Conservation (phyloP, 2,113 vertebrate species). For the Aptenodytes patagonicus region DNA sequence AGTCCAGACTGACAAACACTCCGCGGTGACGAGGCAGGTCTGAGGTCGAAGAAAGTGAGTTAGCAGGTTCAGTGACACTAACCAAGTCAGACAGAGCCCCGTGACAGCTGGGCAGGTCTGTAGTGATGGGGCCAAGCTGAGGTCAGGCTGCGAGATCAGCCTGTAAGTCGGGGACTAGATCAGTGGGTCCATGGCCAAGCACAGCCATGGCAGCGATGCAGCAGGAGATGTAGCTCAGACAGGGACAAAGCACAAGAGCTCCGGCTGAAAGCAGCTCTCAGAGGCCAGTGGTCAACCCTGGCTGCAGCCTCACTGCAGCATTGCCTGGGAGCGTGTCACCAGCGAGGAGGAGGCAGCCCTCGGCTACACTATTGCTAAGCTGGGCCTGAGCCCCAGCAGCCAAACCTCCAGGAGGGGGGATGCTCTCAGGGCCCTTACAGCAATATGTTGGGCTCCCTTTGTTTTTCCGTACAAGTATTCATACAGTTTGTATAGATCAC, state of each 20-base stretch:
- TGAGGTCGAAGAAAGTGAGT: background rate
- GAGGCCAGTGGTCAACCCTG: background rate
- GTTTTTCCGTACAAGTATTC: background rate
- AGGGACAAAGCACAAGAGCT: background rate
- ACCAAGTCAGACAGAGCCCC: background rate
- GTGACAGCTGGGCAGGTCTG: background rate
- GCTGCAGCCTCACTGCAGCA: background rate
- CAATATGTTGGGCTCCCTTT: background rate
- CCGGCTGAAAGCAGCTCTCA: background rate
- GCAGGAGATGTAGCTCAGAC: background rate
- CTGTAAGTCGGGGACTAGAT: background rate
- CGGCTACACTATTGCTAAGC: fast-evolving
- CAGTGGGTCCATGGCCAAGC: background rate
- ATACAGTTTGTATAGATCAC: background rate
- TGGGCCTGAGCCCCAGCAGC: background rate
- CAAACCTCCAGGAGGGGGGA: background rate
- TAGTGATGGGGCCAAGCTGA: background rate
- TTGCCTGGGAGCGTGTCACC: background rate
- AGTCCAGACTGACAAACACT: background rate
- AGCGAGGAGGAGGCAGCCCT: background rate
- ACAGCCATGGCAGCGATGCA: fast-evolving
- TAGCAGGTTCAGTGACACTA: background rate
- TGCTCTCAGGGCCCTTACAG: background rate
- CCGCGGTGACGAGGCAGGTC: fast-evolving
- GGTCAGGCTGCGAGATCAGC: background rate